These are phyloP conservation scores for Galaxias olidus DNA, from an alignment of 2,797 vertebrate genomes.

Conservation along the genomic window DNA sequence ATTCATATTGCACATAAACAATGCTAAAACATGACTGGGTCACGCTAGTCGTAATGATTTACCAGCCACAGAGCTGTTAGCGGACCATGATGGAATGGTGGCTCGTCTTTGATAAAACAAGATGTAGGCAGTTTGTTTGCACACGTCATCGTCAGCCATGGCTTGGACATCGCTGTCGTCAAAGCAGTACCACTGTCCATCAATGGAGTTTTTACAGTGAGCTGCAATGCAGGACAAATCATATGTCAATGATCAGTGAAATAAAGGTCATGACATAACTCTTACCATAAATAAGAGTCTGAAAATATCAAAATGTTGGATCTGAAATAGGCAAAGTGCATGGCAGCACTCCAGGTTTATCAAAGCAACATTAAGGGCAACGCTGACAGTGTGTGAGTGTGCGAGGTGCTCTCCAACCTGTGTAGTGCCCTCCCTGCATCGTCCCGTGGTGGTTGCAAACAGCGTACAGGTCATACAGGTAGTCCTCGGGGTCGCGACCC, in stretches of 20 bases:
- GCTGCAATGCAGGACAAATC: constrained; percentile 68
- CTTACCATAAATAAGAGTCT: too few species aligned
- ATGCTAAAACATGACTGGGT: too few species aligned
- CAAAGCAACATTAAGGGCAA: not conserved
- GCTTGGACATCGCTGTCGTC: constrained; percentile 94
- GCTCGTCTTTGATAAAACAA: constrained; percentile 96
- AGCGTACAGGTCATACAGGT: constrained; percentile 94
- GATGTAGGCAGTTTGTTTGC: constrained; percentile 93
- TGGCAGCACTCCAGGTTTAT: too few species aligned
- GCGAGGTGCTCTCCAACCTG: constrained; percentile 70
- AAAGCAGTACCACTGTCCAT: constrained; percentile 98
- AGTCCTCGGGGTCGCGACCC: constrained; percentile 96
- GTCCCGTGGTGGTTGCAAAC: constrained; percentile 98
- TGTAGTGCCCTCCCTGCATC: constrained; percentile 98
- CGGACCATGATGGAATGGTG: constrained; percentile 93
- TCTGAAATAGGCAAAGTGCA: too few species aligned
- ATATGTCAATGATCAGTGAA: not conserved
- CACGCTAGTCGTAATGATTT: constrained; percentile 24
- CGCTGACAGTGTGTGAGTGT: not conserved
- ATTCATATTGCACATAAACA: too few species aligned
- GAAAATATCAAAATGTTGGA: too few species aligned
- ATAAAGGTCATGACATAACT: not conserved
- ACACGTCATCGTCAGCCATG: constrained; percentile 90
- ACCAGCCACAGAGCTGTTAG: constrained; percentile 98
- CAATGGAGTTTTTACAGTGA: constrained; percentile 96